Evolutionary conservation across 23 tunicate species (phyloP).

Genomic region (Ciona savignyi): DNA sequence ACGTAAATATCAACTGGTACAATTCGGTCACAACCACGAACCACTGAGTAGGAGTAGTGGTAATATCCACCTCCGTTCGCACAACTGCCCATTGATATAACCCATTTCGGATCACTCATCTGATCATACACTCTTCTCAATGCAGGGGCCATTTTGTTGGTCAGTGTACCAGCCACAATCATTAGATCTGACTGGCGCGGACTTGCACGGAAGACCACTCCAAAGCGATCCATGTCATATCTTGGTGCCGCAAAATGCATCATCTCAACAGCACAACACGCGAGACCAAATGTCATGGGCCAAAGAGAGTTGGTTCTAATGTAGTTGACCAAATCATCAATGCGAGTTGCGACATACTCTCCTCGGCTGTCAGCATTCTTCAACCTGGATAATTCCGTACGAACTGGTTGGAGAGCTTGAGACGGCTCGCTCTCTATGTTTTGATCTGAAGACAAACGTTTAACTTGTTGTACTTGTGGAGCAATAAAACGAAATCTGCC

Average conservation of each 20-base stretch:
- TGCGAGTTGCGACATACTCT: too few species aligned
- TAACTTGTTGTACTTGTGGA: too few species aligned
- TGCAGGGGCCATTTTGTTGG: constrained; percentile 98
- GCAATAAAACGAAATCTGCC: too few species aligned
- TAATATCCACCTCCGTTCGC: constrained; percentile 98
- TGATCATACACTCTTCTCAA: constrained; percentile 89
- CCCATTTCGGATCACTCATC: constrained; percentile 96
- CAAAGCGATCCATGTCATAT: constrained; percentile 97
- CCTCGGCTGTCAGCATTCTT: too few species aligned
- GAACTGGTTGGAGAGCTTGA: too few species aligned
- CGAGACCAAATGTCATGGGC: constrained; percentile 97
- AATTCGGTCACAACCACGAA: constrained; percentile 87
- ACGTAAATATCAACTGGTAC: constrained; percentile 97
- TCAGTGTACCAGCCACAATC: constrained; percentile 97
- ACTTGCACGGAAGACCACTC: constrained; percentile 94
- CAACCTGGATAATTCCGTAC: too few species aligned
- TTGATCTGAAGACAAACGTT: too few species aligned
- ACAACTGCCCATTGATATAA: constrained; percentile 94
- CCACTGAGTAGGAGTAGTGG: constrained; percentile 91
- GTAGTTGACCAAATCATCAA: too few species aligned
- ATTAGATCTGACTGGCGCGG: constrained; percentile 93
- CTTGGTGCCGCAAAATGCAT: constrained; percentile 99
- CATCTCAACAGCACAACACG: constrained; percentile 99
- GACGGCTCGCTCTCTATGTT: too few species aligned
- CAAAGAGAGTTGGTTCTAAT: too few species aligned